Evolutionary conservation across 2,797 vertebrate genomes (phyloP).

Genomic region (Podarcis siculus): DNA sequence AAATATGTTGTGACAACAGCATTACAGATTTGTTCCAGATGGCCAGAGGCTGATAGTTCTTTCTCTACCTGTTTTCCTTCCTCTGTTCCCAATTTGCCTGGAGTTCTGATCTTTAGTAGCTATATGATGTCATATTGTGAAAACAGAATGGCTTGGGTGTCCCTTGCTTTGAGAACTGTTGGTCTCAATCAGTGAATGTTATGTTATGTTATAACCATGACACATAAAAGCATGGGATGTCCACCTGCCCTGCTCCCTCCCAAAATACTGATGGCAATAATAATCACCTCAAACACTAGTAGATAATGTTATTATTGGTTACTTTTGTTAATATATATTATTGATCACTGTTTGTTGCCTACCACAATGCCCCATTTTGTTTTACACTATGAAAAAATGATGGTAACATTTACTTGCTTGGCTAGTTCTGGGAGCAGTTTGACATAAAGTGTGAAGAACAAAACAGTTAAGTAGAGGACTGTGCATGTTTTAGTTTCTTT

Average conservation of each 20-base stretch:
- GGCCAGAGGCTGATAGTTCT: too few species aligned
- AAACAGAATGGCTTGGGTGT: neutral
- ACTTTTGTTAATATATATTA: neutral
- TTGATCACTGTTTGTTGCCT: neutral
- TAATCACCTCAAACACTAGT: neutral
- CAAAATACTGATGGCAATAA: neutral
- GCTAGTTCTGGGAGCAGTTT: neutral
- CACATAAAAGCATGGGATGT: too few species aligned
- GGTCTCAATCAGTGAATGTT: neutral
- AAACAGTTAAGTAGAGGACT: neutral
- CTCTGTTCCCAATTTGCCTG: neutral
- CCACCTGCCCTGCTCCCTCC: neutral
- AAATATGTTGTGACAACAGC: neutral
- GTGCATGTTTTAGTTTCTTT: neutral
- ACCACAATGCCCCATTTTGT: neutral
- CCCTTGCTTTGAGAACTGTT: neutral
- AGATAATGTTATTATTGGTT: neutral
- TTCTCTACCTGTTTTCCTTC: neutral
- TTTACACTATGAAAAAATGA: neutral
- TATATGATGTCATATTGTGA: neutral
- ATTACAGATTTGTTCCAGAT: neutral
- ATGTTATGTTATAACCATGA: neutral
- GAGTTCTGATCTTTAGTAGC: neutral
- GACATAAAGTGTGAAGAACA: neutral
- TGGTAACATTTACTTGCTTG: too few species aligned